phyloP scores from a whole-genome alignment of 2,113 vertebrate species.

The Cranoglanis bouderius region DNA sequence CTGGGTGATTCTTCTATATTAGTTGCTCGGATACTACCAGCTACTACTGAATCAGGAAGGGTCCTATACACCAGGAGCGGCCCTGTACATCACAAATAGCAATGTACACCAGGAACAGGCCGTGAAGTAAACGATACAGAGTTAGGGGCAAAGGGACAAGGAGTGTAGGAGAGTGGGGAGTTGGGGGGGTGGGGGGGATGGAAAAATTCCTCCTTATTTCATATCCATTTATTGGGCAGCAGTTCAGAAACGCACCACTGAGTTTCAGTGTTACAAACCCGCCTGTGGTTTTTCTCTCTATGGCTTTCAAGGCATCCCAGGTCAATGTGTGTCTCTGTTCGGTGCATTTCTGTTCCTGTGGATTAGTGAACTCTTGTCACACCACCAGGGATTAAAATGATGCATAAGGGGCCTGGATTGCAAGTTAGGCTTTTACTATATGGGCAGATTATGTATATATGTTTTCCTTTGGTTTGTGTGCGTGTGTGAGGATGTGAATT shows the following conservation, averaged over 20 bases:
- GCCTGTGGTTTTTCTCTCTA: constrained; percentile 49
- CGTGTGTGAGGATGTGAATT: constrained; percentile 5
- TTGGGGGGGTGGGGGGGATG: neutral
- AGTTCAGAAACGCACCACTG: constrained; percentile 39
- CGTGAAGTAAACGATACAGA: neutral
- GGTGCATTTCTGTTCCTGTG: constrained; percentile 31
- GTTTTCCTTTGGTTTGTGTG: constrained; percentile 47
- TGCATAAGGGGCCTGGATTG: constrained; percentile 14
- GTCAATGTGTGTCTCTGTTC: constrained; percentile 29
- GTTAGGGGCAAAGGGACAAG: neutral
- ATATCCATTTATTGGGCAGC: constrained; percentile 47
- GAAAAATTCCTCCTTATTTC: constrained; percentile 48
- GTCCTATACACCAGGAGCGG: neutral
- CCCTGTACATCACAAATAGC: neutral
- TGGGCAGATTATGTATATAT: neutral
- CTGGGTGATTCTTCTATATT: constrained; percentile 9
- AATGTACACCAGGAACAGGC: neutral
- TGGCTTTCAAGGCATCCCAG: constrained; percentile 51
- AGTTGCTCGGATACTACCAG: neutral
- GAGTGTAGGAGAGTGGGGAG: neutral
- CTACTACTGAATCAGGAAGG: neutral
- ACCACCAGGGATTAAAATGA: constrained; percentile 16
- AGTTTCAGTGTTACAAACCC: constrained; percentile 37
- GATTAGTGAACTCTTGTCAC: constrained; percentile 14
- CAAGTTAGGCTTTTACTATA: constrained; percentile 10